These are phyloP conservation scores for Micronycteris hirsuta DNA, from an alignment of 2,113 vertebrate species.

Conservation along the genomic window DNA sequence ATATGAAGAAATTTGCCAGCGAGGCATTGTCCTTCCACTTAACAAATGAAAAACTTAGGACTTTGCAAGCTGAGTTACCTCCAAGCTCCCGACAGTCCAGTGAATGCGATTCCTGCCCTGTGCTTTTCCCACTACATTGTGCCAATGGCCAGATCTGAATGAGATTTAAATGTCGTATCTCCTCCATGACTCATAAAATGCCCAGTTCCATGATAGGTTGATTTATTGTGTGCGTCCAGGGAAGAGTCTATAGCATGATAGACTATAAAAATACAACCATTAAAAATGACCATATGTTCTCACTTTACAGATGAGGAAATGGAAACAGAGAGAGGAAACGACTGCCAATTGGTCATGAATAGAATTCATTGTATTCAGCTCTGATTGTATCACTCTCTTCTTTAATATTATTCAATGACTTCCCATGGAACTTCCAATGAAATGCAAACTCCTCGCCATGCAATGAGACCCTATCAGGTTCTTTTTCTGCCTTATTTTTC, in stretches of 20 bases:
- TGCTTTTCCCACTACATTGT: background rate
- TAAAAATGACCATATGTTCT: conserved; percentile 50
- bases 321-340: conserved; percentile 20
- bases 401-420: conserved; percentile 9
- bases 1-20: background rate
- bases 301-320: conserved; percentile 43
- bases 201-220: background rate
- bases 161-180: conserved; percentile 50
- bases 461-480: background rate
- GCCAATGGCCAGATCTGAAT: background rate
- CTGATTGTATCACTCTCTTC: background rate
- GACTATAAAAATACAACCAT: conserved; percentile 11
- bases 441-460: background rate
- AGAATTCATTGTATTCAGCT: background rate
- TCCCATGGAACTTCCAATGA: background rate
- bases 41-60: background rate
- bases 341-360: conserved; percentile 18
- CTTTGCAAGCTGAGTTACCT: background rate
- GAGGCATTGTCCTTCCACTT: background rate
- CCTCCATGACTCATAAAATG: conserved; percentile 50
- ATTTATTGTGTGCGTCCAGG: conserved; percentile 35
- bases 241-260: conserved; percentile 49
- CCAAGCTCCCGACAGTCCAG: background rate
- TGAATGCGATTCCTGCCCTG: background rate
- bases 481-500: background rate